These are phyloP conservation scores for Chrysemys picta DNA, from an alignment of 2,113 vertebrate species.

Conservation along the genomic window DNA sequence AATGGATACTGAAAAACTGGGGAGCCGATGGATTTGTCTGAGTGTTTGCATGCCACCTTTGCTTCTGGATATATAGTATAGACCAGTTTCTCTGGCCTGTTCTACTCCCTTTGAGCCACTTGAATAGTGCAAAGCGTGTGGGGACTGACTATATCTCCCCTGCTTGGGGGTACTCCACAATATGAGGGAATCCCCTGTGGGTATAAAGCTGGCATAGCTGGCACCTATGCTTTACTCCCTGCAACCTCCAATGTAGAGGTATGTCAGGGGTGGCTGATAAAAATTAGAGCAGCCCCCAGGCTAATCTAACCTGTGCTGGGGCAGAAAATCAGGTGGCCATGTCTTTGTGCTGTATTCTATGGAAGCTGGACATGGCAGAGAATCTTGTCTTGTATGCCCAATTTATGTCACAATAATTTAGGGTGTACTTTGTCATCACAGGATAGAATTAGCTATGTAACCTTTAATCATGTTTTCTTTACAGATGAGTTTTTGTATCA, in stretches of 20 bases:
- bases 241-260: not conserved
- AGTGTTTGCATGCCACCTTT: not conserved
- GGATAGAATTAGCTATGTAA: not conserved
- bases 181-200: not conserved
- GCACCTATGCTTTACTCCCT: not conserved
- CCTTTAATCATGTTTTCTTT: not conserved
- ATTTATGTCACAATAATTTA: not conserved
- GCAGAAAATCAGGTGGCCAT: not conserved
- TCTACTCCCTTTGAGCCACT: not conserved
- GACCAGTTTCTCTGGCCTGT: not conserved
- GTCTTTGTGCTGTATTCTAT: rapidly evolving
- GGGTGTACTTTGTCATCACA: not conserved
- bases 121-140: not conserved
- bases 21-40: not conserved
- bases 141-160: not conserved
- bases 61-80: not conserved
- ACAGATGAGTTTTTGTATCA: not conserved
- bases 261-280: not conserved
- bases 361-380: not conserved
- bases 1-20: not conserved
- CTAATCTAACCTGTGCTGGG: not conserved
- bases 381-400: not conserved
- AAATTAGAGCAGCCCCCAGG: not conserved
- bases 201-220: not conserved
- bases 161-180: not conserved